Percentiles rank a stretch among this genome's conserved stretches.
These are phyloP conservation scores for Rhinolophus ferrumequinum DNA, from an alignment of 2,113 vertebrate genomes.

Conservation along the genomic window DNA sequence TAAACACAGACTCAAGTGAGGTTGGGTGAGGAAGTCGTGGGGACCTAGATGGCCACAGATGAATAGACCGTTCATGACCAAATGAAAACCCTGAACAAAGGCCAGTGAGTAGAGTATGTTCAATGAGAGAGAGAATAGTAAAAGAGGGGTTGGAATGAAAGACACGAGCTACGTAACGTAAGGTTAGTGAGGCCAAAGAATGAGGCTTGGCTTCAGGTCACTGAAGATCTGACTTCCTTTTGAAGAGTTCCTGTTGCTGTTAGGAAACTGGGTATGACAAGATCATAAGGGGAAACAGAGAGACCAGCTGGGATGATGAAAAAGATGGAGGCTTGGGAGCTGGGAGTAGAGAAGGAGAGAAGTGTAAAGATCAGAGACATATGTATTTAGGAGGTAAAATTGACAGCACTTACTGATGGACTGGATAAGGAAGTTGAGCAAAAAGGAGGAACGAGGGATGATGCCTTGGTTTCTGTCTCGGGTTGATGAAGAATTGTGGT, in stretches of 20 bases:
- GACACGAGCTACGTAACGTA: neutral
- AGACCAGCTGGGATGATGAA: neutral
- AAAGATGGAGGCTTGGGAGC: neutral
- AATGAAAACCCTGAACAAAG: neutral
- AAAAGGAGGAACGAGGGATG: neutral
- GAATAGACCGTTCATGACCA: neutral
- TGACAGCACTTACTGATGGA: neutral
- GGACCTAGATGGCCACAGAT: neutral
- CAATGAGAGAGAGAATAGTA: neutral
- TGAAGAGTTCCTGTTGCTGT: neutral
- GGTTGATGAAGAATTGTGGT: neutral
- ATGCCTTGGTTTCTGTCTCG: rapidly evolving
- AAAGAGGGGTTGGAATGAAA: neutral
- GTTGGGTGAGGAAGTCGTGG: neutral
- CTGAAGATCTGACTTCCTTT: neutral
- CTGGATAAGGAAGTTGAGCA: neutral
- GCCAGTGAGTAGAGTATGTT: neutral
- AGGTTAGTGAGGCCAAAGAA: neutral
- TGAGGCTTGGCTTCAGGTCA: neutral
- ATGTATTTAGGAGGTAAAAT: neutral
- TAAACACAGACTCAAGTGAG: neutral
- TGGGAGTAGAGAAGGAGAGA: neutral
- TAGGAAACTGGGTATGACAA: neutral
- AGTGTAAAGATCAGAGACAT: neutral
- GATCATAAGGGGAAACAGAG: neutral